Percentiles rank a stretch among this genome's conserved stretches.
Conservation (phyloP, 2,888 invertebrate species). For the Malachius bipustulatus region DNA sequence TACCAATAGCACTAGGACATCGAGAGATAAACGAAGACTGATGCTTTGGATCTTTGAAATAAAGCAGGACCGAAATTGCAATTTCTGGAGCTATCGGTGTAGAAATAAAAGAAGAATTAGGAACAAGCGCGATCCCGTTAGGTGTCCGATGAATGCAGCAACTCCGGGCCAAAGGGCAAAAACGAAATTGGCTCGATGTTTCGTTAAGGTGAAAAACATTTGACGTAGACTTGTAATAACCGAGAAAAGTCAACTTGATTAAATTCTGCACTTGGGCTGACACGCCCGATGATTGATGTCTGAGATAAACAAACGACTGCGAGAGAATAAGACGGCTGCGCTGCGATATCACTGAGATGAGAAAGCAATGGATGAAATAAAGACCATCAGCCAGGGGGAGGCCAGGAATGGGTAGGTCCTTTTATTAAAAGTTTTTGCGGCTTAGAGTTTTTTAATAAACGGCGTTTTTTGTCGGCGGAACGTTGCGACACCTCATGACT, state of each 20-base stretch:
- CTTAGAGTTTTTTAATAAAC: conserved; percentile 16
- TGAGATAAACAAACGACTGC: conserved; percentile 30
- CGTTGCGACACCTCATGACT: conserved; percentile 2
- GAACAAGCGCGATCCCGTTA: too few relatives aligned
- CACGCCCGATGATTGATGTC: conserved; percentile 33
- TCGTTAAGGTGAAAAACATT: conserved; percentile 11
- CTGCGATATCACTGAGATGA: too few relatives aligned
- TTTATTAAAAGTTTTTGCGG: conserved; percentile 6
- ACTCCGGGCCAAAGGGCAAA: too few relatives aligned
- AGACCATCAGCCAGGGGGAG: background rate
- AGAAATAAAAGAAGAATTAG: too few relatives aligned
- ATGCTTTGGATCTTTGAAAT: too few relatives aligned
- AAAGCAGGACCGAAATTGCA: too few relatives aligned
- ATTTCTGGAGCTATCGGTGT: too few relatives aligned
- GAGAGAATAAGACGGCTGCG: conserved; percentile 5
- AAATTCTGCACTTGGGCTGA: conserved; percentile 32
- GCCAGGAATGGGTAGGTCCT: too few relatives aligned
- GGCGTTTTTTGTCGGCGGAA: conserved; percentile 7
- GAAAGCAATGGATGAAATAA: background rate
- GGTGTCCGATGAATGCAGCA: too few relatives aligned
- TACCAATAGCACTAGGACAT: too few relatives aligned
- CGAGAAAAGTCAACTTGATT: conserved; percentile 28
- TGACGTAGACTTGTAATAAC: conserved; percentile 15
- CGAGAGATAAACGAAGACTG: too few relatives aligned
- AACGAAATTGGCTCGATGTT: conserved; percentile 1